Evolutionary conservation across 2,113 vertebrate species (phyloP).

Genomic region (Atrichornis clamosus): DNA sequence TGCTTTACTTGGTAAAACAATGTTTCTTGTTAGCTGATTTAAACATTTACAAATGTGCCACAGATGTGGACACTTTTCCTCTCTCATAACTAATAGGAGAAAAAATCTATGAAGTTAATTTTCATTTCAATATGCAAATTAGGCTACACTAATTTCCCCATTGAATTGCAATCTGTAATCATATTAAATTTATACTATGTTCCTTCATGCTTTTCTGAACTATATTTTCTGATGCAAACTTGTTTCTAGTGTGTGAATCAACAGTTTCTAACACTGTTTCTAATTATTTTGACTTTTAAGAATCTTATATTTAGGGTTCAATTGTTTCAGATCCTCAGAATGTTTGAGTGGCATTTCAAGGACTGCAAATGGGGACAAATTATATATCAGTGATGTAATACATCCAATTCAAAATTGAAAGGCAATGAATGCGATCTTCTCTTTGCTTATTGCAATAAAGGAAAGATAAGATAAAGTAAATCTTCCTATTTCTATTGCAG

Average conservation of each 20-base stretch:
- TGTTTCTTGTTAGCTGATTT: slow-evolving; percentile 49
- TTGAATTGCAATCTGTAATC: slow-evolving; percentile 55
- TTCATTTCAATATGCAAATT: slow-evolving; percentile 68
- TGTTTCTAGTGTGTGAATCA: slow-evolving; percentile 37
- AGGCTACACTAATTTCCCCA: slow-evolving; percentile 14
- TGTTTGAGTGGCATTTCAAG: neutral
- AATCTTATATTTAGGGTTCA: neutral
- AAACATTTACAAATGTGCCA: slow-evolving; percentile 48
- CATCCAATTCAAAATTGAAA: neutral
- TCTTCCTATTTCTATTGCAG: neutral
- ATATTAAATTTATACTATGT: slow-evolving; percentile 28
- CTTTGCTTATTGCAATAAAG: neutral
- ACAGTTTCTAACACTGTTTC: slow-evolving; percentile 1
- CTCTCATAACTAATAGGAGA: slow-evolving; percentile 55
- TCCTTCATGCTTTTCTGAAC: slow-evolving; percentile 34
- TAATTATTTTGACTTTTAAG: slow-evolving; percentile 36
- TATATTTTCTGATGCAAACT: slow-evolving; percentile 29
- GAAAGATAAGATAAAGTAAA: neutral
- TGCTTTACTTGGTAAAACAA: slow-evolving; percentile 53
- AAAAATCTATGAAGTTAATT: slow-evolving; percentile 53
- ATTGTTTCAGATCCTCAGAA: slow-evolving; percentile 14
- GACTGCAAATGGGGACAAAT: neutral
- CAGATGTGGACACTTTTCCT: slow-evolving; percentile 36
- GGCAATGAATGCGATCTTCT: neutral
- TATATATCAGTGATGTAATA: neutral